These are phyloP conservation scores for Brachionus rubens DNA, from an alignment of 1,140 invertebrate species.

Conservation along the genomic window DNA sequence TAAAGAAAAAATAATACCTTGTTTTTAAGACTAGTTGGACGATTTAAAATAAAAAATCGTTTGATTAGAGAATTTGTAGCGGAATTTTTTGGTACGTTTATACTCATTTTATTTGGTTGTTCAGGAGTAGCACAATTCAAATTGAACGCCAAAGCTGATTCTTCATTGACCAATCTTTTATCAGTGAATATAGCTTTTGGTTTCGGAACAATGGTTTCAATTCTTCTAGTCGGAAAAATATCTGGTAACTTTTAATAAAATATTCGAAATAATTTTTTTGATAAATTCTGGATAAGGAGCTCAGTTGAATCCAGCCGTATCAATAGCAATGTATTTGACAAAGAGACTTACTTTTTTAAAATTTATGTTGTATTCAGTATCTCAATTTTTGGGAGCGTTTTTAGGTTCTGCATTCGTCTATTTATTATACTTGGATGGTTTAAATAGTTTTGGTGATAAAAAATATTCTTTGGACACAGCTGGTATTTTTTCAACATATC, in stretches of 20 bases:
- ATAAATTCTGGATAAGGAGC: constrained; percentile 65
- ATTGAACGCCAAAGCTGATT: neutral
- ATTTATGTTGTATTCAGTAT: constrained; percentile 27
- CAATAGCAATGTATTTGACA: constrained; percentile 56
- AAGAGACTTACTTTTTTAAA: neutral
- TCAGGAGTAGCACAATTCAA: constrained; percentile 11
- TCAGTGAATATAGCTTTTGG: neutral
- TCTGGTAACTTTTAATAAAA: constrained; percentile 7
- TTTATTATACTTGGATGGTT: constrained; percentile 1
- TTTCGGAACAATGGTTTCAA: constrained; percentile 2
- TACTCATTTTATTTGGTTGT: constrained; percentile 28
- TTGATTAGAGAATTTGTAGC: neutral
- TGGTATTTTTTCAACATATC: constrained; percentile 37
- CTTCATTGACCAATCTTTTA: neutral
- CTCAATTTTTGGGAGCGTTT: constrained; percentile 42
- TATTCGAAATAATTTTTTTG: neutral
- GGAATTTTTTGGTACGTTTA: constrained; percentile 10
- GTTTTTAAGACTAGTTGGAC: too few species aligned
- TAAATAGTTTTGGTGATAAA: constrained; percentile 2
- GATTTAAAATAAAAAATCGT: neutral
- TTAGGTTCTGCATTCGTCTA: constrained; percentile 8
- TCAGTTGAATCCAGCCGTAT: too few species aligned
- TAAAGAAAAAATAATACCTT: too few species aligned
- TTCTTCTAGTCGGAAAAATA: constrained; percentile 33
- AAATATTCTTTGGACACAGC: constrained; percentile 1